Base-by-base conservation (phyloP, 2,888 invertebrate species). In the Drosophila pullipes region DNA sequence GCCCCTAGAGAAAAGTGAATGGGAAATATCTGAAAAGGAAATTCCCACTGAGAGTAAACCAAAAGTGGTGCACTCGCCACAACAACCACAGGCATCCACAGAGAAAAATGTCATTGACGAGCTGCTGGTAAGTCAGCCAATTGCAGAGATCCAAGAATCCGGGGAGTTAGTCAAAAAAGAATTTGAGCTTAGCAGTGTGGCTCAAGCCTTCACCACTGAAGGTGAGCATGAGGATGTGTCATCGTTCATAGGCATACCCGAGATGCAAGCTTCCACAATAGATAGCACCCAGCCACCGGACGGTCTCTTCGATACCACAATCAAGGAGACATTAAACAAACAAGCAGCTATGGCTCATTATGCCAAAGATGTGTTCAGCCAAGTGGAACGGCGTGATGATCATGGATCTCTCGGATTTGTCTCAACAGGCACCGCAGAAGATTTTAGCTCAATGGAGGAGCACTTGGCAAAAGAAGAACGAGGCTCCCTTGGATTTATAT, bases 81-180 rank as follows among this genome's bases (percentile, higher is more conserved):
- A 89, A 37, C 69, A 84, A 61, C 70, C 73, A 5, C 66, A 61
- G 39, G 49, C 53, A 13, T 22, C 74, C 7, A 18, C 33, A 3
- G 41, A 52, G 2, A 82, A 69, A n/a, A 94, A 94, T 68, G 87
- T 94, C 58, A 60, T 83, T 13, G 84, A 87, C 7, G 94, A 95
- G 92, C 94, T 95, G 85, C 94, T 95, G 90, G 95, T 96, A 69
- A 59, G 70, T 13, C 95, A 96, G 91, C 95, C 96, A 80, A 95
- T 96, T 59, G 95, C 96, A 85, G 96, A 96, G 94, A 95, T 96
- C 52, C 95, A 96, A 88, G 95, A 96, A 89, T 96, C 96, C 28
- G 92, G 96, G 70, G 96, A 96, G 93, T 95, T 95, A 53, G 96
- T 96, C 0, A 96, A 96, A 92, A 96, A 95, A 2, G 96, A 96